Conservation (phyloP, 1,140 invertebrate species). For the Druon quercuslanigerum region DNA sequence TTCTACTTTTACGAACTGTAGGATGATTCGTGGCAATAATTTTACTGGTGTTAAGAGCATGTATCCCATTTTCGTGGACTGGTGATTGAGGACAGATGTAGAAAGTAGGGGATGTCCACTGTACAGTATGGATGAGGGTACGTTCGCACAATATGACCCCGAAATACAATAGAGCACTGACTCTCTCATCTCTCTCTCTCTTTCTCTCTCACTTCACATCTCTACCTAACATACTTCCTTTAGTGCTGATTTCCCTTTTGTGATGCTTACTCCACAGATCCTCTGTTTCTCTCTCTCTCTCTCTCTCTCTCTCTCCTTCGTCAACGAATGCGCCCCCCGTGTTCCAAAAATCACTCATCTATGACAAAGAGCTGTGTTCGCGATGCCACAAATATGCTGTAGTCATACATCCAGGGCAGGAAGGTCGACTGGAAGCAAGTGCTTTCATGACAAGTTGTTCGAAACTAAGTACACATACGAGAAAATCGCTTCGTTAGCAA, state of each 20-base stretch:
- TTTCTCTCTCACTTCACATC: too few relatives aligned
- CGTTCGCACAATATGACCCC: constrained; percentile 68
- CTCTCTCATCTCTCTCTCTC: constrained; percentile 46
- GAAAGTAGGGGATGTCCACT: constrained; percentile 64
- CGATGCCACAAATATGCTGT: constrained; percentile 71
- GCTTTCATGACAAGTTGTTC: too few relatives aligned
- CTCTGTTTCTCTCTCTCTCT: constrained; percentile 52
- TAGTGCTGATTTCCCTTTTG: too few relatives aligned
- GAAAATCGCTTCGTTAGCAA: too few relatives aligned
- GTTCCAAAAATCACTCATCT: constrained; percentile 67
- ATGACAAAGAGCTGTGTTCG: constrained; percentile 70
- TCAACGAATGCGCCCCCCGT: constrained; percentile 45
- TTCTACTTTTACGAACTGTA: neutral
- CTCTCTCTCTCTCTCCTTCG: constrained; percentile 49
- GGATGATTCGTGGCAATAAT: constrained; percentile 59
- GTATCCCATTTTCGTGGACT: constrained; percentile 71
- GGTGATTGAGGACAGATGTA: constrained; percentile 76
- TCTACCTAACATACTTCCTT: too few relatives aligned
- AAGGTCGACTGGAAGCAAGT: constrained; percentile 1
- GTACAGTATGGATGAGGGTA: constrained; percentile 67
- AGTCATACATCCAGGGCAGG: constrained; percentile 59
- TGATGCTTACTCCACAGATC: constrained; percentile 24
- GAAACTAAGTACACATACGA: too few relatives aligned
- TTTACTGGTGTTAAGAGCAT: constrained; percentile 56
- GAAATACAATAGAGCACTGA: constrained; percentile 67